Base-by-base conservation (phyloP, 1,140 invertebrate genomes). In the Drosophila aff. region DNA sequence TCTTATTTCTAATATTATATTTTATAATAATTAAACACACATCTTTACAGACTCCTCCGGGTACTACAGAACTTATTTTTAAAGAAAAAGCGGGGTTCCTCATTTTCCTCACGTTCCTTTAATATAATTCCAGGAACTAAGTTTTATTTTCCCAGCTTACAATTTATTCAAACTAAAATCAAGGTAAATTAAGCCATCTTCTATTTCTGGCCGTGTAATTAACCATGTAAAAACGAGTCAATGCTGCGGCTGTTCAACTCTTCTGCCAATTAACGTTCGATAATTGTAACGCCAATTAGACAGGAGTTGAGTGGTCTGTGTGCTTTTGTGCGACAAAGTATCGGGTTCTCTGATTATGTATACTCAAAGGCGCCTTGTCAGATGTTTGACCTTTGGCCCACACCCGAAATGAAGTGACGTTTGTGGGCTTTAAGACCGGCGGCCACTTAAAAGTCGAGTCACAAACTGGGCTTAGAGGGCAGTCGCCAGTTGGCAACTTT, bases 301-400 rank as follows among this genome's bases (percentile, higher is more conserved):
- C 52, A 23, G 31, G 47, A 57, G 33, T 52, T 31, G 28, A 55
- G 21, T 7, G 44, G 44, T 18, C 58, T 16, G 59, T 23, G 33
- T 38, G 31, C 18, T 36, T 44, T 28, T 36, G 41, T n/a, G 18
- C 41, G 21, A 33, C 31, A 36, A n/a, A 6, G 13, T 60, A 62
- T 62, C 50, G 47, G 15, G n/a, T 58, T 76, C 33, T 60, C 18
- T 18, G 5, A 36, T 43, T 26, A 40, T 55, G 16, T 23, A 9
- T 23, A 41, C 38, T 31, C 6, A 18, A 43, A 36, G 38, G 18
- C 9, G 36, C 18, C 59, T 52, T 26, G n/a, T 64, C 46, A 66
- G 57, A 62, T 71, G 58, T 59, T 66, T 83, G 71, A 83, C 80
- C 76, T 83, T 83, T 83, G 53, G 46, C 15, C 68, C 53, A 11